phyloP scores from a whole-genome alignment of 2,888 invertebrate species.

The Drosophila pseudotakahashii region DNA sequence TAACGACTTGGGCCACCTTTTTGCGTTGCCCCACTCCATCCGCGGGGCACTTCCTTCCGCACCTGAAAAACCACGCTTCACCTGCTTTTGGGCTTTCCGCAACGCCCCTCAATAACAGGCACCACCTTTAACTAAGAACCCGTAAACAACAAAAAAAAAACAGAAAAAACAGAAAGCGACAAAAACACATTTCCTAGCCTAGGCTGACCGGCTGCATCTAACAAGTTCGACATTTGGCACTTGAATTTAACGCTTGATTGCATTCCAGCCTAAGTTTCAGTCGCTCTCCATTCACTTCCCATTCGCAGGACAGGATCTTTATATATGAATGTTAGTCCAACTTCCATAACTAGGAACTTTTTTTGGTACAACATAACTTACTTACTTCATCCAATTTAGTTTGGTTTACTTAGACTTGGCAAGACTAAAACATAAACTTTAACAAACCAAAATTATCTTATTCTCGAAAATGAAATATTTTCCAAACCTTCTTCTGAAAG shows the following conservation, averaged over 20 bases:
- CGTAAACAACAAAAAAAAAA: conserved; percentile 36
- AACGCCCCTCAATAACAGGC: not conserved
- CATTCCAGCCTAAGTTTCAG: conserved; percentile 50
- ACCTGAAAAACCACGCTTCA: conserved; percentile 33
- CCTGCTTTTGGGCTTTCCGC: conserved; percentile 29
- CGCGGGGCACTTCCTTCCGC: conserved; percentile 35
- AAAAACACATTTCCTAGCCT: conserved; percentile 49
- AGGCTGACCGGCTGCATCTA: conserved; percentile 60
- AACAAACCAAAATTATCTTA: not conserved
- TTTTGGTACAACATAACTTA: not conserved
- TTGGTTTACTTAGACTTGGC: not conserved
- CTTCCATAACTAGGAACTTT: conserved; percentile 14
- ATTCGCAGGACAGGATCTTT: conserved; percentile 18
- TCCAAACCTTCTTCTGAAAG: too few relatives aligned
- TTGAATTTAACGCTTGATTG: conserved; percentile 80
- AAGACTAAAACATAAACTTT: not conserved
- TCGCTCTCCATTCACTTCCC: conserved; percentile 4
- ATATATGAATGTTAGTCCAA: conserved; percentile 6
- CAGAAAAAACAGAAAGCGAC: conserved; percentile 36
- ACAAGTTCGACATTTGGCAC: conserved; percentile 79
- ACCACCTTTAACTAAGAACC: conserved; percentile 33
- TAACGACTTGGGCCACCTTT: conserved; percentile 12
- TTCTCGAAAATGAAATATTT: not conserved
- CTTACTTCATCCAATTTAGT: not conserved
- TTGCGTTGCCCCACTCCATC: not conserved